These are phyloP conservation scores for Quadroppia sp. DNA, from an alignment of 2,888 invertebrate species.

Conservation along the genomic window DNA sequence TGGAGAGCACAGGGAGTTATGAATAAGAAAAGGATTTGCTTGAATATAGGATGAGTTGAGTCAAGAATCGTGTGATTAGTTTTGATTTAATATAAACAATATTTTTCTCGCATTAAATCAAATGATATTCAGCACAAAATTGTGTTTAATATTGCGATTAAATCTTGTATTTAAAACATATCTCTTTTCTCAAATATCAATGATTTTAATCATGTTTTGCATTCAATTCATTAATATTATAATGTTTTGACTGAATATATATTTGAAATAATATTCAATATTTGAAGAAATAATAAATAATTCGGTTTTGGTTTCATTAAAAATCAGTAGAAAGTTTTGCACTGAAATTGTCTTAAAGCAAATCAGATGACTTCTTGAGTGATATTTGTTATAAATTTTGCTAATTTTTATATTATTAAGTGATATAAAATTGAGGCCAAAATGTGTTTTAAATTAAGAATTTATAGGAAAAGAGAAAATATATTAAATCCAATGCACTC, in stretches of 20 bases:
- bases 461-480: not conserved
- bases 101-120: not conserved
- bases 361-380: too few relatives aligned
- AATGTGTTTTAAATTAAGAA: not conserved
- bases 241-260: too few relatives aligned
- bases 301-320: too few relatives aligned
- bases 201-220: too few relatives aligned
- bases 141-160: not conserved
- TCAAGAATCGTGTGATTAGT: slow-evolving; percentile 14
- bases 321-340: too few relatives aligned
- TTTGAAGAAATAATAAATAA: too few relatives aligned
- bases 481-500: not conserved
- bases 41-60: not conserved
- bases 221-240: too few relatives aligned
- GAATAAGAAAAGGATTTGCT: not conserved
- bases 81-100: not conserved
- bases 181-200: not conserved
- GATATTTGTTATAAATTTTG: too few relatives aligned
- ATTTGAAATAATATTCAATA: too few relatives aligned
- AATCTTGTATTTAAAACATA: not conserved
- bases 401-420: not conserved
- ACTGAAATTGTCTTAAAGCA: too few relatives aligned
- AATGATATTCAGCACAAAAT: not conserved
- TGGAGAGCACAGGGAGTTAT: not conserved
- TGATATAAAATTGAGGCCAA: slow-evolving; percentile 2